Conservation (phyloP, 2,113 vertebrate species). For the Solea solea region DNA sequence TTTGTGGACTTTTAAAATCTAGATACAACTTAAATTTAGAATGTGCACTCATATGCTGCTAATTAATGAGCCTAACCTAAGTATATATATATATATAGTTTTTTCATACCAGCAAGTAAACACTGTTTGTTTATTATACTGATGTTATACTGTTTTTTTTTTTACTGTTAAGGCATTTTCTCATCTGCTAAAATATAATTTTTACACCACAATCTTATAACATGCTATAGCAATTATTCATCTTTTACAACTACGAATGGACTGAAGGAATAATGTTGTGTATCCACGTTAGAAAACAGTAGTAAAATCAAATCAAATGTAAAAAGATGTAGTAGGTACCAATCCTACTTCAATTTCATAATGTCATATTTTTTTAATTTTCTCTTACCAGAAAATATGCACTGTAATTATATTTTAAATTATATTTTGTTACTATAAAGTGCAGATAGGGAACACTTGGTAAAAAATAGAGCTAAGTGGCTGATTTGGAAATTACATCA, state of each 20-base stretch:
- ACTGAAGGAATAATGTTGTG: too few relatives aligned
- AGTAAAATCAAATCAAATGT: too few relatives aligned
- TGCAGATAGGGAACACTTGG: background rate
- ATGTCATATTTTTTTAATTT: background rate
- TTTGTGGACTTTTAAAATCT: background rate
- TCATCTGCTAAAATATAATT: background rate
- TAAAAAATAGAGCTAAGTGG: background rate
- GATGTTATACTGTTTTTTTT: background rate
- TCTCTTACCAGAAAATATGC: background rate
- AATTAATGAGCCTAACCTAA: background rate
- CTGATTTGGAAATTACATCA: background rate
- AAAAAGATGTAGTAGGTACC: too few relatives aligned
- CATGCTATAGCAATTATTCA: background rate
- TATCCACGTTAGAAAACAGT: too few relatives aligned
- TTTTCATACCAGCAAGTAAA: background rate
- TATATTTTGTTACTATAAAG: background rate
- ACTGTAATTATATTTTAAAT: background rate
- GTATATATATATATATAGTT: background rate
- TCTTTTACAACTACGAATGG: background rate
- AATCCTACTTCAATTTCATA: background rate
- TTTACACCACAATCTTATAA: background rate
- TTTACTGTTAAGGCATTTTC: background rate
- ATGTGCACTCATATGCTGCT: too few relatives aligned
- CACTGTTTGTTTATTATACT: background rate
- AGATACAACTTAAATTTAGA: too few relatives aligned